Conservation (phyloP, 2,113 vertebrate genomes). For the Cinclus cinclus region DNA sequence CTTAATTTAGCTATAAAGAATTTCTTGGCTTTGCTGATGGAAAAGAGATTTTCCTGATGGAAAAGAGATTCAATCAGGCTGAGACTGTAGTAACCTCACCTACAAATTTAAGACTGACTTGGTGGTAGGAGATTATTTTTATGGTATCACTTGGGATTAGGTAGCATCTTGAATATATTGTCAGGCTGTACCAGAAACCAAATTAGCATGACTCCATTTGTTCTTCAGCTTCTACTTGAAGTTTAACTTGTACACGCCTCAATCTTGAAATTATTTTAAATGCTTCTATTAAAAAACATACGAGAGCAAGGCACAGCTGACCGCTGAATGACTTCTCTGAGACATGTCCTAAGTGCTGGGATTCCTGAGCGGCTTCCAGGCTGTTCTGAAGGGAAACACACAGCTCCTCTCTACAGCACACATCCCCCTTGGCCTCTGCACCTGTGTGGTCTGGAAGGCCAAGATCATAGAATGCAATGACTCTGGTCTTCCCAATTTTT, state of each 20-base stretch:
- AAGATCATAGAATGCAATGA: not conserved
- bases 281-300: slow-evolving; percentile 29
- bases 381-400: not conserved
- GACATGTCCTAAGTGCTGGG: not conserved
- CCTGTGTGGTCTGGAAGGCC: not conserved
- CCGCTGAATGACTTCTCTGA: not conserved
- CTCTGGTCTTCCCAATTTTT: not conserved
- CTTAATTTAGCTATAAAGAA: not conserved
- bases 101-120: slow-evolving; percentile 1
- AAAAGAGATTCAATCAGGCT: not conserved
- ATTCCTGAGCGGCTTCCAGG: not conserved
- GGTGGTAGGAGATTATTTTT: not conserved
- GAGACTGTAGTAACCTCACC: not conserved
- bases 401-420: not conserved
- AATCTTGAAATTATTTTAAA: not conserved
- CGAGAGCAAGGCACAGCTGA: not conserved
- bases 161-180: not conserved
- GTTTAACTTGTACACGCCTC: not conserved
- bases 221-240: not conserved
- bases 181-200: not conserved
- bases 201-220: not conserved
- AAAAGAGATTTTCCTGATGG: not conserved
- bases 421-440: rapidly evolving
- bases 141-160: not conserved
- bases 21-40: not conserved